Evolutionary conservation across 2,888 invertebrate species (phyloP).

Genomic region (Erebia epiphron): DNA sequence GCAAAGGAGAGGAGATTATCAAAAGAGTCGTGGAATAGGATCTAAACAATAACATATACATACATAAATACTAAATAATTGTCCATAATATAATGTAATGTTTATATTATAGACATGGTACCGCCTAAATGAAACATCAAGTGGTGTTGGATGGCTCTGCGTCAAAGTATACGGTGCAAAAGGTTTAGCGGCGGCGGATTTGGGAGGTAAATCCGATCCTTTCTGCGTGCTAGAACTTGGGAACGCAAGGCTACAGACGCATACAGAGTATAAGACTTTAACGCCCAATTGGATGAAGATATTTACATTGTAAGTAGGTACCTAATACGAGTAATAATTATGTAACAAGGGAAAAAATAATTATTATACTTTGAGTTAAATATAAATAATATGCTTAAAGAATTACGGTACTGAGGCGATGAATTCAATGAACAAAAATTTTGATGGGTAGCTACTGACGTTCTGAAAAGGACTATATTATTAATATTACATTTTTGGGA

Average conservation of each 20-base stretch:
- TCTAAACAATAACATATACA: too few relatives aligned
- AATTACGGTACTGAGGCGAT: too few relatives aligned
- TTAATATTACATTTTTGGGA: too few relatives aligned
- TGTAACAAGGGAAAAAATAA: too few relatives aligned
- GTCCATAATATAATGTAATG: background rate
- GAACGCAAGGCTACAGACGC: constrained; percentile 97
- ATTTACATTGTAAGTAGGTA: constrained; percentile 94
- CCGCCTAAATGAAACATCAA: constrained; percentile 67
- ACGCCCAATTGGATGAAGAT: constrained; percentile 99
- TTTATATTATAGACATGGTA: constrained; percentile 82
- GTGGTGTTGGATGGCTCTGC: constrained; percentile 96
- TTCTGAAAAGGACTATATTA: too few relatives aligned
- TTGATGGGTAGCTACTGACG: too few relatives aligned
- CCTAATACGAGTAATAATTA: background rate
- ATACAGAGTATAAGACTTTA: constrained; percentile 99
- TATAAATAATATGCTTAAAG: too few relatives aligned
- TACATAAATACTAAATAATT: too few relatives aligned
- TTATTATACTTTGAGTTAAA: too few relatives aligned
- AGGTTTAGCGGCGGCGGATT: constrained; percentile 96
- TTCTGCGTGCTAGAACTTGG: constrained; percentile 98
- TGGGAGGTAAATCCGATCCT: constrained; percentile 99
- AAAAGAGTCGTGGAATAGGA: too few relatives aligned
- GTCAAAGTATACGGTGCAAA: constrained; percentile 94
- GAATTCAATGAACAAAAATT: too few relatives aligned
- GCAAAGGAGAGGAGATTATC: too few relatives aligned